phyloP scores from a whole-genome alignment of 2,888 invertebrate species.

The Scaptomyza parva region DNA sequence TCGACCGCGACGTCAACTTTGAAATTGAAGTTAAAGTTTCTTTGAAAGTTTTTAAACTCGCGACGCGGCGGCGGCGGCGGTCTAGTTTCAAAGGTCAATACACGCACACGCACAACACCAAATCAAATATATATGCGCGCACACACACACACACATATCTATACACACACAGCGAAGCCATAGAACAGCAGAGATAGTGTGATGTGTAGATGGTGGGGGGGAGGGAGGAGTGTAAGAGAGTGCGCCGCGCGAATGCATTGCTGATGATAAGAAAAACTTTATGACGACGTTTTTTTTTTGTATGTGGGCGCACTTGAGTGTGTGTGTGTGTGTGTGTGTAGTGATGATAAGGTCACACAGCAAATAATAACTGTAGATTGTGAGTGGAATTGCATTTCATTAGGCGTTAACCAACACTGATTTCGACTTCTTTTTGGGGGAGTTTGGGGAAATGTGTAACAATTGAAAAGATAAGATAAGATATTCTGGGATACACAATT shows the following conservation, averaged over 20 bases:
- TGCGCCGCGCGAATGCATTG: slow-evolving; percentile 1
- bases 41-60: slow-evolving; percentile 38
- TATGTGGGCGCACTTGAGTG: no score
- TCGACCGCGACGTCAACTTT: slow-evolving; percentile 18
- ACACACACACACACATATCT: neutral
- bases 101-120: slow-evolving; percentile 4
- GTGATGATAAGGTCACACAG: no score
- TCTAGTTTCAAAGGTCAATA: slow-evolving; percentile 43
- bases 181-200: neutral
- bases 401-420: no score
- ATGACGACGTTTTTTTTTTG: slow-evolving; percentile 24
- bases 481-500: no score
- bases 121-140: no score
- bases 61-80: slow-evolving; percentile 4
- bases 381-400: neutral
- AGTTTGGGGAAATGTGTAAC: no score
- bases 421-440: no score
- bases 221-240: neutral
- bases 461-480: no score
- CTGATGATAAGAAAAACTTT: slow-evolving; percentile 36
- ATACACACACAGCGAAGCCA: neutral
- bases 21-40: slow-evolving; percentile 41
- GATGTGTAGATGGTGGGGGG: no score
- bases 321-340: slow-evolving; percentile 3
- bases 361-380: slow-evolving; percentile 9